Conservation (phyloP, 2,888 invertebrate species). For the Colostygia pectinataria region DNA sequence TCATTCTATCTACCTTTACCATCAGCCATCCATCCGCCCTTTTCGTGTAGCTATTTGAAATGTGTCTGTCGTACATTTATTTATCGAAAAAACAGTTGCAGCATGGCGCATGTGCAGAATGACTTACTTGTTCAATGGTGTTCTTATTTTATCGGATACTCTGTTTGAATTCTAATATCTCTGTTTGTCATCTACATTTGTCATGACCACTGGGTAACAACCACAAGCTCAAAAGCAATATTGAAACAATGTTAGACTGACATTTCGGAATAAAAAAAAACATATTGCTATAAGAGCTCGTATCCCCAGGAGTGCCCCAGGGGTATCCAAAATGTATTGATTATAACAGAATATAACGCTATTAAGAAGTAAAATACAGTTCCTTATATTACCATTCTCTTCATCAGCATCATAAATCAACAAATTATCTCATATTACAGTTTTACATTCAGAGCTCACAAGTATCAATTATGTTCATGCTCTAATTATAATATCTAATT, state of each 20-base stretch:
- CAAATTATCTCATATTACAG: constrained; percentile 44
- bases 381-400: constrained; percentile 17
- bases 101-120: constrained; percentile 30
- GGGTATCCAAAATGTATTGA: too few species aligned
- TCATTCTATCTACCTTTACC: constrained; percentile 20
- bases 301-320: too few species aligned
- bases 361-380: neutral
- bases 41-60: constrained; percentile 34
- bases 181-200: constrained; percentile 26
- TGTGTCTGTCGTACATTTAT: constrained; percentile 19
- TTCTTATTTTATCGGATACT: constrained; percentile 23
- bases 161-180: constrained; percentile 26
- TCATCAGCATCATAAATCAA: constrained; percentile 31
- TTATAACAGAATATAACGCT: neutral
- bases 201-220: too few species aligned
- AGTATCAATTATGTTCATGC: constrained; percentile 57
- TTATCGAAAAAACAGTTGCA: constrained; percentile 22
- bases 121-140: constrained; percentile 26
- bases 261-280: too few species aligned
- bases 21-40: constrained; percentile 29
- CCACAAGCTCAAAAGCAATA: too few species aligned
- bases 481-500: constrained; percentile 56
- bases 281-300: too few species aligned
- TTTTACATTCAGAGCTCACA: constrained; percentile 44
- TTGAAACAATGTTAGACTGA: too few species aligned